Evolutionary conservation across 2,113 vertebrate genomes (phyloP), one percentile per base, ranked within the genome.

Genomic region (Microcebus murinus): DNA sequence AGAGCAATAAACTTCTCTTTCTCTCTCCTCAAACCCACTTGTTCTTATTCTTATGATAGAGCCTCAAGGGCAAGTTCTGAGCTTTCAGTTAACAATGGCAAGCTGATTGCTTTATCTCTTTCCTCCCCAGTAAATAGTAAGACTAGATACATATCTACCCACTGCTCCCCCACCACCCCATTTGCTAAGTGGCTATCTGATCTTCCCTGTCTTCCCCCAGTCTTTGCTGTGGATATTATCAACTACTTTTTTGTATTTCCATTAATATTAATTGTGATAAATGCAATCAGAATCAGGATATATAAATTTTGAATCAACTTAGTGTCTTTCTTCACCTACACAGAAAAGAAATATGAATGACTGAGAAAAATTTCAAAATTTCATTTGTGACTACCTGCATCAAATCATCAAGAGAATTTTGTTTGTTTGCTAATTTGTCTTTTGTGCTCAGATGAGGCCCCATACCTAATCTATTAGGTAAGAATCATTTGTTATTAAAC

Each of bases 171-270:
- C 55, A 20, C 55, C 6, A 21, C 20, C 55, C 20, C 55, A 20
- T 57, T 57, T 21, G 10, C 6, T 20, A 1, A 0, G 2, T 20
- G 8, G 14, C 39, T 57, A 0, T 39, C 15, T 15, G 52, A 52
- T 36, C 4, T 74, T 2, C 7, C 21, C n/a, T 50, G 11, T n/a
- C n/a, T 67, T 36, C 17, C n/a, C 25, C 8, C 39, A 12, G n/a
- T 36, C 21, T 21, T 61, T 63, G 4, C 29, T 94, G 21, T 74
- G 48, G 10, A 42, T 67, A 67, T 31, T 15, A 67, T 36, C 11
- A 23, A 29, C 34, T 6, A 6, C 20, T 23, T 82, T 68, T 29
- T 18, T 20, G 50, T 18, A 34, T 77, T 39, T 93, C 12, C 27
- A 23, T 8, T 68, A 3, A 29, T 18, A 59, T n/a, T 18, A 18